Base-by-base conservation (phyloP, 2,888 invertebrate species). In the Drosophila multiciliata region DNA sequence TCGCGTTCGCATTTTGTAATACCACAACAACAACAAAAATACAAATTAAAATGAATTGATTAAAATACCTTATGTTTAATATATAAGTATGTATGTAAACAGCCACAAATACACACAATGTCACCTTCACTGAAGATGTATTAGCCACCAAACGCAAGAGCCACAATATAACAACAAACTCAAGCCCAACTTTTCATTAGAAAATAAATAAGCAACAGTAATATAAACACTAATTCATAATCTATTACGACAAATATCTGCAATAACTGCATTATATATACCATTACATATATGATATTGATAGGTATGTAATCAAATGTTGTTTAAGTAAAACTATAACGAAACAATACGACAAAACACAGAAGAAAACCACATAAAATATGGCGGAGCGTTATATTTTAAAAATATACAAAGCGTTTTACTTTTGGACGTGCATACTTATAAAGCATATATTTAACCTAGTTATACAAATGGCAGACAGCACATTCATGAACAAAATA, bases 391-490 rank as follows among this genome's bases (percentile, higher is more conserved):
- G 66, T 66, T 66, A 78, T 72, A 87, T 76, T 70, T 78, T 8
- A 53, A 79, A 82, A 77, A 80, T 82, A 80, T 82, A 80, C 61
- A 73, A 68, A 64, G 71, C 69, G 69, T 70, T 77, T 78, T 74
- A 73, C 69, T 80, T 85, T 87, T 88, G 83, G 86, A 87, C 73
- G 71, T 78, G 70, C 75, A 75, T 74, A 80, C 63, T 73, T 68
- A 55, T n/a, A 55, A 36, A 86, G 84, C 78, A 76, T 88, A 83
- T 82, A 85, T 85, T 75, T 59, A 83, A 76, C 49, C 52, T 86
- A 81, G 73, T 79, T 82, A 61, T 84, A 84, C 65, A 68, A 68
- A 64, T 33, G 53, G 50, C 66, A 74, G 36, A 50, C 53, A 69
- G 61, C 67, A 79, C 75, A 83, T 61, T 53, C 52, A 65, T 54